These are phyloP conservation scores for Symphodus melops DNA, from an alignment of 2,113 vertebrate genomes.

Conservation along the genomic window DNA sequence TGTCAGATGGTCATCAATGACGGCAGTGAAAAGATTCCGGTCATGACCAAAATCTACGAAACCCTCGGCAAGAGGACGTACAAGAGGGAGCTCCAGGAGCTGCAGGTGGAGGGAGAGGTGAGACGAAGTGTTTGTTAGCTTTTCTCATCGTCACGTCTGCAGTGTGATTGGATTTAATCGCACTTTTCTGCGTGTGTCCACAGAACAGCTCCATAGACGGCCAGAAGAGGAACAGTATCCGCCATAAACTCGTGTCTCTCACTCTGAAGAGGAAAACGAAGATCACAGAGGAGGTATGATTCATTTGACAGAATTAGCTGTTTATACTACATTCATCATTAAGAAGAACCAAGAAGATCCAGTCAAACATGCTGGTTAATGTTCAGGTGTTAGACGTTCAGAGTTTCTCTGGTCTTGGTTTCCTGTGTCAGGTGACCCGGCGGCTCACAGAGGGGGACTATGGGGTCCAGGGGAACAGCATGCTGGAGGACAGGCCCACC, in stretches of 20 bases:
- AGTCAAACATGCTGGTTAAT: too few species aligned
- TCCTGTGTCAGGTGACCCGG: conserved; percentile 88
- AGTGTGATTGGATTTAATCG: not conserved
- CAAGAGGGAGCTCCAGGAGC: conserved; percentile 93
- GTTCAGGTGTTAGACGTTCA: too few species aligned
- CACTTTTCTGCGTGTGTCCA: conserved; percentile 6
- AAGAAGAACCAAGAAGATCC: too few species aligned
- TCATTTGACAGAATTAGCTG: not conserved
- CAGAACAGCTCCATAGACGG: conserved; percentile 88
- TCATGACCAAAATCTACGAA: conserved; percentile 99
- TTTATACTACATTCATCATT: not conserved
- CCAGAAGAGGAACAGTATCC: conserved; percentile 94
- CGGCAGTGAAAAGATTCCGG: conserved; percentile 96
- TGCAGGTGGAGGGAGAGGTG: conserved; percentile 96
- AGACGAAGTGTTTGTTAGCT: not conserved
- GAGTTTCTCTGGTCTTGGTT: not conserved
- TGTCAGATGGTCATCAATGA: conserved; percentile 94
- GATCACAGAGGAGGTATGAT: conserved; percentile 93
- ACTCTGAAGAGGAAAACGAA: conserved; percentile 99
- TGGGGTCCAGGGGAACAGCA: conserved; percentile 92
- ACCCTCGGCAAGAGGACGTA: conserved; percentile 97
- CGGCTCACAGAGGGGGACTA: conserved; percentile 92
- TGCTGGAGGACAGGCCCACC: conserved; percentile 96
- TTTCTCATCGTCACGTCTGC: not conserved
- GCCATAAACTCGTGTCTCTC: conserved; percentile 96